Conservation (phyloP, 2,888 invertebrate species). For the Galerucella calmariensis region DNA sequence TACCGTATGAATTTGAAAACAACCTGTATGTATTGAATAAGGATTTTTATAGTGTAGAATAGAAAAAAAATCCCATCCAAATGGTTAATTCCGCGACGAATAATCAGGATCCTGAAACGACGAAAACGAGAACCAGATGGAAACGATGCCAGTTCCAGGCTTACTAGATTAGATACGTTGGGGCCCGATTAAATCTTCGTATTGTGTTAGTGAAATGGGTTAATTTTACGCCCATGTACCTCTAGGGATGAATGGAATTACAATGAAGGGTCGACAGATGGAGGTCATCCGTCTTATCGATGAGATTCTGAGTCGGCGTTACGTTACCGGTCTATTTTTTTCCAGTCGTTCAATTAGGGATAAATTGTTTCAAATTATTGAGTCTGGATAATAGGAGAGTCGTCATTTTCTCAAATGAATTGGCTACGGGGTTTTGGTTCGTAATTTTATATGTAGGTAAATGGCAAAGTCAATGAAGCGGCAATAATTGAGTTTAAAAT, state of each 20-base stretch:
- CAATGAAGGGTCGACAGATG: slow-evolving; percentile 57
- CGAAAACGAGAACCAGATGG: slow-evolving; percentile 42
- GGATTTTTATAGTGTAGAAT: slow-evolving; percentile 7
- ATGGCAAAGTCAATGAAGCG: no score
- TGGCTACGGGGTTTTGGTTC: no score
- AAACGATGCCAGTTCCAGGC: slow-evolving; percentile 45
- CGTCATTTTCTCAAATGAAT: background rate
- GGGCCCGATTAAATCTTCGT: slow-evolving; percentile 61
- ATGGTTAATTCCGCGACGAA: slow-evolving; percentile 22
- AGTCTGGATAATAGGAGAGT: slow-evolving; percentile 1
- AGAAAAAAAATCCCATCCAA: slow-evolving; percentile 13
- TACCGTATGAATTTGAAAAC: no score
- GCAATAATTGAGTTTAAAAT: no score
- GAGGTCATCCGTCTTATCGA: slow-evolving; percentile 49
- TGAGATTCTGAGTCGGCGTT: slow-evolving; percentile 48
- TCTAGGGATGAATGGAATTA: slow-evolving; percentile 61
- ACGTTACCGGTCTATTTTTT: slow-evolving; percentile 58
- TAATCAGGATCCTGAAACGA: slow-evolving; percentile 22
- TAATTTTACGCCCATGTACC: slow-evolving; percentile 65
- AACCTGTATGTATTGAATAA: no score
- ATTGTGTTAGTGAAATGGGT: slow-evolving; percentile 64
- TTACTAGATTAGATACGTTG: slow-evolving; percentile 52
- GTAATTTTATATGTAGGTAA: background rate
- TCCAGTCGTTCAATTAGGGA: slow-evolving; percentile 46
- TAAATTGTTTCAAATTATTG: slow-evolving; percentile 34